phyloP scores from a whole-genome alignment of 1,140 invertebrate genomes.

The Lordiphosa mommai region DNA sequence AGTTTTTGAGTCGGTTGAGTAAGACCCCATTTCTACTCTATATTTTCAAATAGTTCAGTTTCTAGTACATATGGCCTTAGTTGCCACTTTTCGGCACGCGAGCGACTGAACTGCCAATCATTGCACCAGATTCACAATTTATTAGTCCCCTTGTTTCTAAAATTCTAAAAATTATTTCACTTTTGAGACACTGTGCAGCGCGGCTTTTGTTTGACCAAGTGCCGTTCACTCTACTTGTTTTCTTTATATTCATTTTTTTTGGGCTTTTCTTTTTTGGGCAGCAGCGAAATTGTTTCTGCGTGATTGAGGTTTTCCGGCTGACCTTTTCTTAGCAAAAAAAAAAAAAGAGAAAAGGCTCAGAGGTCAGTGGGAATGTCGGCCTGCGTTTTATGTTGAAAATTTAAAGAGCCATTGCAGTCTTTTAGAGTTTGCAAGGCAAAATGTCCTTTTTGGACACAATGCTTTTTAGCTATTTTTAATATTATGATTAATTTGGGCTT shows the following conservation, averaged over 20 bases:
- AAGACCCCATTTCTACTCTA: no score
- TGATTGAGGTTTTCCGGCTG: constrained; percentile 69
- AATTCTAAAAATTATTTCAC: background rate
- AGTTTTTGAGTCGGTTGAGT: no score
- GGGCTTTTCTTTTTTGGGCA: constrained; percentile 29
- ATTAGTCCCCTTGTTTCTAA: no score
- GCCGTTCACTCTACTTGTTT: constrained; percentile 49
- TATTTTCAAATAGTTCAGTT: no score
- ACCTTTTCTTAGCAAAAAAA: constrained; percentile 38
- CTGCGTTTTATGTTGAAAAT: background rate
- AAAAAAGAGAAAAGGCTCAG: background rate
- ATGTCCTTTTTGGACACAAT: constrained; percentile 35
- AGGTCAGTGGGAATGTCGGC: constrained; percentile 1
- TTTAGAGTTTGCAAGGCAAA: background rate
- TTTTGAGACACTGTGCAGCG: background rate
- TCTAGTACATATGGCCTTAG: no score
- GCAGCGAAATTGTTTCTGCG: constrained; percentile 63
- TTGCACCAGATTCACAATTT: no score
- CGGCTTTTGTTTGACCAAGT: constrained; percentile 39
- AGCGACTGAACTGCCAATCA: no score
- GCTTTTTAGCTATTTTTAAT: constrained; percentile 45
- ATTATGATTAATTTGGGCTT: constrained; percentile 53
- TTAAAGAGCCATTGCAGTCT: constrained; percentile 31
- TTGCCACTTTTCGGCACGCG: no score
- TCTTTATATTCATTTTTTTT: constrained; percentile 23